Evolutionary conservation across 2,113 vertebrate species (phyloP), one percentile per base, ranked within the genome.

Genomic region (Psilopogon haemacephalus): DNA sequence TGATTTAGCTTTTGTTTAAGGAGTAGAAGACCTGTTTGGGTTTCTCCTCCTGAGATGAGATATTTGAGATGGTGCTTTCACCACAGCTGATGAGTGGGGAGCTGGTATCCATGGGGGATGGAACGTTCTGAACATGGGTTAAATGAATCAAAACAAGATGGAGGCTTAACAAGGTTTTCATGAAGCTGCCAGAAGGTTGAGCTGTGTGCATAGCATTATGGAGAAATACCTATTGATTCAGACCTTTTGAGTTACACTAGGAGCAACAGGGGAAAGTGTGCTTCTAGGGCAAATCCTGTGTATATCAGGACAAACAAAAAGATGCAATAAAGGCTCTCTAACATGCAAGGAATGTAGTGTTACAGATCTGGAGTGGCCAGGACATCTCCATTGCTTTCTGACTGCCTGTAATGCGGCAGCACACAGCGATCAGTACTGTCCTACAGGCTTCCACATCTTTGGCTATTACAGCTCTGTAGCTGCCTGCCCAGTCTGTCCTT

Each of bases 21-120:
- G 26, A 54, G 18, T 0, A 35, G 62, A 33, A 38, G 23, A 64
- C 8, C 21, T 35, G 5, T 30, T 75, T 32, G n/a, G 12, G 4
- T 68, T 84, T 71, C 44, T 37, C 5, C 23, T 75, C 1, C 14
- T 59, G 37, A 38, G 18, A 54, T 26, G 15, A 24, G 14, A 15
- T 48, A 0, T 59, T 75, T 54, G 72, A 42, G 35, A 6, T 8
- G 28, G 8, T 12, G 18, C 19, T 54, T 78, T 27, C 13, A 6
- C 35, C 20, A 4, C 0, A 0, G 52, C 15, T 18, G 5, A 12
- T 52, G 28, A 35, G 67, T 0, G 0, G 6, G 37, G 14, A 40
- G n/a, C 46, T 59, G 40, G 46, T 71, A 2, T n/a, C 28, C 48
- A 38, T 8, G 35, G 14, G 18, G 1, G 3, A 15, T 15, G 12